These are phyloP conservation scores for Nephrotoma flavescens DNA, from an alignment of 2,888 invertebrate genomes.

Conservation along the genomic window DNA sequence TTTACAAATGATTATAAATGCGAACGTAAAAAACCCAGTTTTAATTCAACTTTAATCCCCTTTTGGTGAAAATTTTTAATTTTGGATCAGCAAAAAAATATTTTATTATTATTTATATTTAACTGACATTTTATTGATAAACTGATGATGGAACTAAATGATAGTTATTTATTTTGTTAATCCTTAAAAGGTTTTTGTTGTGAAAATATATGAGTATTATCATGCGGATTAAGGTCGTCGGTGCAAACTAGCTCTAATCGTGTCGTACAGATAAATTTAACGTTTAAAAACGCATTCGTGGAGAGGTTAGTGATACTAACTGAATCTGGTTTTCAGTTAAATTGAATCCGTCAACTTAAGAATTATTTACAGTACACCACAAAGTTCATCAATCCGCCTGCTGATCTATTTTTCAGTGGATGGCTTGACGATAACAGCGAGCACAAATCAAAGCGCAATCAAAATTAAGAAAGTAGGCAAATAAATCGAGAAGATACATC, in stretches of 20 bases:
- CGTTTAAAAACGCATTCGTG: too few species aligned
- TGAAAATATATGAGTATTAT: neutral
- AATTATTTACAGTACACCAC: too few species aligned
- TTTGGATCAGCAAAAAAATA: neutral
- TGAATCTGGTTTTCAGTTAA: too few species aligned
- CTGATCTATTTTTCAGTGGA: too few species aligned
- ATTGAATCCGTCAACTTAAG: too few species aligned
- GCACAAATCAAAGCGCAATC: too few species aligned
- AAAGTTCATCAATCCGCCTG: too few species aligned
- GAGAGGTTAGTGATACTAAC: too few species aligned
- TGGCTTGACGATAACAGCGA: too few species aligned
- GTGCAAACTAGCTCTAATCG: neutral
- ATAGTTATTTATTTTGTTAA: neutral
- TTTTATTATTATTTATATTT: neutral
- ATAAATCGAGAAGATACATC: too few species aligned
- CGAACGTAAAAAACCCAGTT: neutral
- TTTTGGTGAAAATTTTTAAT: neutral
- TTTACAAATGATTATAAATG: neutral
- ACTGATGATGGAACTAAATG: neutral
- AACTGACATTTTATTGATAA: neutral
- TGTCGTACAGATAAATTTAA: too few species aligned
- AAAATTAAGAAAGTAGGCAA: too few species aligned
- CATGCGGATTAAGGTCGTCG: neutral
- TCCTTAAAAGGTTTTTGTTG: neutral
- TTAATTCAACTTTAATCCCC: neutral